These are phyloP conservation scores for Ips nitidus DNA, from an alignment of 1,140 invertebrate species.

Conservation along the genomic window DNA sequence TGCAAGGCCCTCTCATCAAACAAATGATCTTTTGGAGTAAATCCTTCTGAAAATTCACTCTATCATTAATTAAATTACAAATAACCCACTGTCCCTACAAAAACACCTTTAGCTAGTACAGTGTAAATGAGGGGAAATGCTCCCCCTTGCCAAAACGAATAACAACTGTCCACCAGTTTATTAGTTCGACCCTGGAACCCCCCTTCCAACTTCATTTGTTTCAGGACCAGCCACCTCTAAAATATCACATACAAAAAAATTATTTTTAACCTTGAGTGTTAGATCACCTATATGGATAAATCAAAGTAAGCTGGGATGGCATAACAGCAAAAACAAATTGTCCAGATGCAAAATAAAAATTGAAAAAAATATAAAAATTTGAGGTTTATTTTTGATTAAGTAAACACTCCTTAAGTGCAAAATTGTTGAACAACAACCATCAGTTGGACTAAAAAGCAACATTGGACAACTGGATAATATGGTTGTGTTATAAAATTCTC, in stretches of 20 bases:
- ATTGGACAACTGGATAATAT: too few species aligned
- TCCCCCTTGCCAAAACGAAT: slow-evolving; percentile 98
- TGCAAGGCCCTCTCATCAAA: slow-evolving; percentile 87
- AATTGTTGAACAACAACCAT: too few species aligned
- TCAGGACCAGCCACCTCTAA: slow-evolving; percentile 81
- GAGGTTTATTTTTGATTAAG: too few species aligned
- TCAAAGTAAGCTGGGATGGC: too few species aligned
- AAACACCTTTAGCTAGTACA: slow-evolving; percentile 40
- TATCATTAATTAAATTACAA: background rate
- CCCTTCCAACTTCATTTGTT: slow-evolving; percentile 88
- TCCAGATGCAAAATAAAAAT: background rate
- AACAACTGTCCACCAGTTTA: slow-evolving; percentile 98
- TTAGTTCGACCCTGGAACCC: slow-evolving; percentile 96
- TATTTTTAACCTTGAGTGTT: slow-evolving; percentile 3
- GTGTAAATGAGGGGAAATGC: slow-evolving; percentile 69
- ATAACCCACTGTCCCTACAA: slow-evolving; percentile 1
- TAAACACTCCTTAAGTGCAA: too few species aligned
- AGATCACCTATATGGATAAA: too few species aligned
- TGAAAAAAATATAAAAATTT: background rate
- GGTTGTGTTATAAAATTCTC: too few species aligned
- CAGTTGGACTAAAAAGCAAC: too few species aligned
- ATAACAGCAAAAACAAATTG: too few species aligned
- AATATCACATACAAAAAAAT: slow-evolving; percentile 36
- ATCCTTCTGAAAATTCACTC: slow-evolving; percentile 36
- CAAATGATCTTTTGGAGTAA: slow-evolving; percentile 60